Evolutionary conservation across 2,888 invertebrate species (phyloP).

Genomic region (Halictus ligatus): DNA sequence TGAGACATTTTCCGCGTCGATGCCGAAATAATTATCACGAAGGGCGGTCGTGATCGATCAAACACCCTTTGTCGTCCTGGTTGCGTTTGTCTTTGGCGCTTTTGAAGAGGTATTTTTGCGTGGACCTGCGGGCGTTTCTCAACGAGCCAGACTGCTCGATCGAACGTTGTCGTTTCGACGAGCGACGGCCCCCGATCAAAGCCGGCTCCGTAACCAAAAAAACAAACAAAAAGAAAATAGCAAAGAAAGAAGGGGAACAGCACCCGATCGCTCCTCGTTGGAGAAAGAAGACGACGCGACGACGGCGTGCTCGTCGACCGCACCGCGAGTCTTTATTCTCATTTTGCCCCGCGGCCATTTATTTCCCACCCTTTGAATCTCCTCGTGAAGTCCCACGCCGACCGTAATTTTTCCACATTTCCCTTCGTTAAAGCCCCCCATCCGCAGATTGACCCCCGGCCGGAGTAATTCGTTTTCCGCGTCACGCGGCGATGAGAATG

Average conservation of each 20-base stretch:
- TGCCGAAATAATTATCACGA: neutral
- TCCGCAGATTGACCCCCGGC: conserved; percentile 31
- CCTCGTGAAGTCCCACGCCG: conserved; percentile 8
- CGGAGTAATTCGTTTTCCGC: conserved; percentile 30
- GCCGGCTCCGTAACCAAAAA: neutral
- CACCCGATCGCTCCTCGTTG: neutral
- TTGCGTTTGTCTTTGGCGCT: neutral
- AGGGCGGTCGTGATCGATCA: neutral
- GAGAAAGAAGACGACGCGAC: neutral
- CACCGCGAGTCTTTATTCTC: conserved; percentile 33
- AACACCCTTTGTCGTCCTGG: neutral
- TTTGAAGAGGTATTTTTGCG: neutral
- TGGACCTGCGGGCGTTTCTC: too few relatives aligned
- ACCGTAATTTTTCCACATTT: conserved; percentile 54
- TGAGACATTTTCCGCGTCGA: neutral
- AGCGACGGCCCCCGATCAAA: neutral
- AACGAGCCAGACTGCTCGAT: neutral
- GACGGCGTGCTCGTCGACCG: neutral
- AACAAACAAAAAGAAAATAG: neutral
- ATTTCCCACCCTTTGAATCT: conserved; percentile 27
- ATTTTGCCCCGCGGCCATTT: conserved; percentile 20
- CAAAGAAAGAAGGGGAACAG: neutral
- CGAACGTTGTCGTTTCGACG: neutral
- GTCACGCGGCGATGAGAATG: conserved; percentile 27
- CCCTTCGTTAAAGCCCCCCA: conserved; percentile 37